A percentile compares a stretch with the other conserved stretches of the same genome.
These are phyloP conservation scores for Anastrepha ludens DNA, from an alignment of 1,140 invertebrate genomes.

Conservation along the genomic window DNA sequence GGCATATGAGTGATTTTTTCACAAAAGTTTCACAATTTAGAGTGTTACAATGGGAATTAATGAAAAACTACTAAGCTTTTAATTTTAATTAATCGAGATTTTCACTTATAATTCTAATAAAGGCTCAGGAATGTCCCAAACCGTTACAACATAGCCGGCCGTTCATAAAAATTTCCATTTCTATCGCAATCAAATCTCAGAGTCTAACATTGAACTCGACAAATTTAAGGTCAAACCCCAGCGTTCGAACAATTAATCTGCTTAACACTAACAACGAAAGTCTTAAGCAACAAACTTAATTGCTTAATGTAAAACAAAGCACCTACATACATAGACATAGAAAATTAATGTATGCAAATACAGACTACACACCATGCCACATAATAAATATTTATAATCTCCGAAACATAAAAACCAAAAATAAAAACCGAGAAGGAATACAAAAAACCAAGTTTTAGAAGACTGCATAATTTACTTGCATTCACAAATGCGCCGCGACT, in stretches of 20 bases:
- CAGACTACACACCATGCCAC: background rate
- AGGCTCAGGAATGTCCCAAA: no score
- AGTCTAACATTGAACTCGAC: background rate
- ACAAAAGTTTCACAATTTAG: no score
- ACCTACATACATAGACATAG: background rate
- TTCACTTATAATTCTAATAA: no score
- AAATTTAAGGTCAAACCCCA: background rate
- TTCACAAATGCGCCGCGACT: background rate
- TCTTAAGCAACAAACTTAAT: slow-evolving; percentile 35
- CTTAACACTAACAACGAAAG: background rate
- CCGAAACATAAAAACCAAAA: background rate
- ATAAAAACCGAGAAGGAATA: background rate
- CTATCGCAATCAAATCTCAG: no score
- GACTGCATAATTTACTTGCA: background rate
- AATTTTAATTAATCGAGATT: no score
- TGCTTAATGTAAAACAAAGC: slow-evolving; percentile 32
- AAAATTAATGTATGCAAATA: background rate
- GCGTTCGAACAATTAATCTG: background rate
- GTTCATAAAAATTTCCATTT: no score
- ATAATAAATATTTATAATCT: background rate
- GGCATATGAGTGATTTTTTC: no score
- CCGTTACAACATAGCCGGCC: no score
- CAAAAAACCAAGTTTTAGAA: background rate
- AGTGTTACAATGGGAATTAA: no score
- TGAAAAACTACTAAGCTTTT: no score